Conservation (phyloP, 1,140 invertebrate species). For the Meteorus sp. region DNA sequence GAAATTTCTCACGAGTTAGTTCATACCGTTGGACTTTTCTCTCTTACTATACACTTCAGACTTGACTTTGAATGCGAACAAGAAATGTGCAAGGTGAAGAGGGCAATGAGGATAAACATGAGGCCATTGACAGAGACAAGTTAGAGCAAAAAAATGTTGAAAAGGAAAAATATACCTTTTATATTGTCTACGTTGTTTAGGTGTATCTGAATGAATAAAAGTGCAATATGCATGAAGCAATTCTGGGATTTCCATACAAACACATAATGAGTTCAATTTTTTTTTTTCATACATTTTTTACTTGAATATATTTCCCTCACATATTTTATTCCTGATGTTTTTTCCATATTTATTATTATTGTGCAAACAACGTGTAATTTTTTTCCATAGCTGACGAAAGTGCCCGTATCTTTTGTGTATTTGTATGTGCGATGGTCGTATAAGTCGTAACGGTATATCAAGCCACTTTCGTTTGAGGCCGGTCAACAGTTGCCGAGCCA, state of each 20-base stretch:
- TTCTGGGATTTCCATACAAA: too few species aligned
- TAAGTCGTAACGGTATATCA: conserved; percentile 10
- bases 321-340: too few species aligned
- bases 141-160: conserved; percentile 2
- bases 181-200: too few species aligned
- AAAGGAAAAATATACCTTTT: too few species aligned
- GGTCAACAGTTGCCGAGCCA: background rate
- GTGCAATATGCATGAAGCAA: conserved; percentile 38
- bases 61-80: background rate
- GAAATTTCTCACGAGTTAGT: background rate
- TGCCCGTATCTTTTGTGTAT: background rate
- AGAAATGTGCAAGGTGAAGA: background rate
- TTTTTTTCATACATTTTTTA: too few species aligned
- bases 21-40: background rate
- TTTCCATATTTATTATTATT: too few species aligned
- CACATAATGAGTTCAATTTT: too few species aligned
- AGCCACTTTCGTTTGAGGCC: conserved; percentile 12
- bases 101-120: background rate
- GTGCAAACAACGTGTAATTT: too few species aligned
- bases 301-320: too few species aligned
- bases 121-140: background rate
- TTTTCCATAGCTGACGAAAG: background rate
- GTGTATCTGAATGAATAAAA: background rate
- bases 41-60: too few species aligned
- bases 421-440: background rate